Evolutionary conservation across 1,140 invertebrate genomes (phyloP).

Genomic region (Eurosta solidaginis): DNA sequence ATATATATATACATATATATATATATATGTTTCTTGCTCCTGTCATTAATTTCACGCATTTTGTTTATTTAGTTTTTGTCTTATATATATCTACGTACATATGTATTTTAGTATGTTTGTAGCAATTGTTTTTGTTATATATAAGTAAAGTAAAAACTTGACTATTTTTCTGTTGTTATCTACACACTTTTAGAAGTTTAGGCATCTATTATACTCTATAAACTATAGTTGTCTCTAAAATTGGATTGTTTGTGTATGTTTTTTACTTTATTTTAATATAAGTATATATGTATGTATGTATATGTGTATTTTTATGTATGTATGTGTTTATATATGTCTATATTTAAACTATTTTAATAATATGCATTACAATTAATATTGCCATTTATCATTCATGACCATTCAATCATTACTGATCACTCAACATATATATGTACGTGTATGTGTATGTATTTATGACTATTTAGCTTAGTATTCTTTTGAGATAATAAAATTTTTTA

Average conservation of each 20-base stretch:
- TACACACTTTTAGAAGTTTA: slow-evolving; percentile 14
- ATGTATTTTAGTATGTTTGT: not conserved
- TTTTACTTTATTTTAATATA: slow-evolving; percentile 1
- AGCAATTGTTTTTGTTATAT: too few species aligned
- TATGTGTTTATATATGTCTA: not conserved
- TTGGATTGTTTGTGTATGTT: not conserved
- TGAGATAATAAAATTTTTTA: too few species aligned
- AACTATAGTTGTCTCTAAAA: slow-evolving; percentile 17
- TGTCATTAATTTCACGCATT: not conserved
- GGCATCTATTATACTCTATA: not conserved
- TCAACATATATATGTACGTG: not conserved
- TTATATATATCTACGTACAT: not conserved
- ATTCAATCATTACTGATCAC: not conserved
- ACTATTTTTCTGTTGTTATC: slow-evolving; percentile 13
- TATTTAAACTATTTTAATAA: not conserved
- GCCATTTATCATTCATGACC: slow-evolving; percentile 14
- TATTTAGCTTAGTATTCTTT: not conserved
- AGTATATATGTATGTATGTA: not conserved
- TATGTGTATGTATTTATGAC: not conserved
- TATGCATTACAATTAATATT: slow-evolving; percentile 23
- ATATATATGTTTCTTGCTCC: not conserved
- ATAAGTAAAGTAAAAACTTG: slow-evolving; percentile 18
- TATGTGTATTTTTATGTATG: not conserved
- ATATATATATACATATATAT: not conserved
- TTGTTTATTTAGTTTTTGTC: not conserved